A percentile compares a stretch with the other conserved stretches of the same genome.
Conservation (phyloP, 2,113 vertebrate species). For the Arvicanthis niloticus region DNA sequence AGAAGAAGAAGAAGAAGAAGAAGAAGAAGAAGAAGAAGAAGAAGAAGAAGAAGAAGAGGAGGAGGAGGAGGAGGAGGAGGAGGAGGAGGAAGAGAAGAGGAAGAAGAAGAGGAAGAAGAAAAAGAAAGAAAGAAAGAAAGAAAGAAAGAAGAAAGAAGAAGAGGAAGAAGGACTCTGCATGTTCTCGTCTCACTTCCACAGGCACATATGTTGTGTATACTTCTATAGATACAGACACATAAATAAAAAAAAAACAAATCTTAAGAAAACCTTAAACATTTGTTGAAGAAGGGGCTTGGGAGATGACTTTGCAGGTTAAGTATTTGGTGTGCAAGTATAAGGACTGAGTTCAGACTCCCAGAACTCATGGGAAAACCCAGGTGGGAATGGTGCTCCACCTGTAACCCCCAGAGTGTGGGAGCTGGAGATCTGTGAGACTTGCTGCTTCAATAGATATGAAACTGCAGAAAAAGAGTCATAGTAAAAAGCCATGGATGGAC, state of each 20-base stretch:
- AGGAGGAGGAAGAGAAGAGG: fast-evolving
- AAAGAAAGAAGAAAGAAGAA: fast-evolving
- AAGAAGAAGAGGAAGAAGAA: too few relatives aligned
- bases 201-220: background rate
- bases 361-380: background rate
- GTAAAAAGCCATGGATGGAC: background rate
- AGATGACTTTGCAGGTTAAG: background rate
- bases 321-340: background rate
- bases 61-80: fast-evolving
- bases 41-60: too few relatives aligned
- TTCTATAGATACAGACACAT: background rate
- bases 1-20: fast-evolving
- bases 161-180: background rate
- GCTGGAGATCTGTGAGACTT: background rate
- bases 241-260: background rate
- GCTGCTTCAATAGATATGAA: background rate
- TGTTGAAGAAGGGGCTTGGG: background rate
- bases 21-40: background rate
- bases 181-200: background rate
- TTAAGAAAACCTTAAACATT: background rate
- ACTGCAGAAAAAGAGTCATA: background rate
- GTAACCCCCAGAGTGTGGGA: background rate
- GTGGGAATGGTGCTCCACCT: background rate
- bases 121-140: fast-evolving
- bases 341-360: background rate